phyloP scores from a whole-genome alignment of 2,113 vertebrate species.

The Myotis brandtii region DNA sequence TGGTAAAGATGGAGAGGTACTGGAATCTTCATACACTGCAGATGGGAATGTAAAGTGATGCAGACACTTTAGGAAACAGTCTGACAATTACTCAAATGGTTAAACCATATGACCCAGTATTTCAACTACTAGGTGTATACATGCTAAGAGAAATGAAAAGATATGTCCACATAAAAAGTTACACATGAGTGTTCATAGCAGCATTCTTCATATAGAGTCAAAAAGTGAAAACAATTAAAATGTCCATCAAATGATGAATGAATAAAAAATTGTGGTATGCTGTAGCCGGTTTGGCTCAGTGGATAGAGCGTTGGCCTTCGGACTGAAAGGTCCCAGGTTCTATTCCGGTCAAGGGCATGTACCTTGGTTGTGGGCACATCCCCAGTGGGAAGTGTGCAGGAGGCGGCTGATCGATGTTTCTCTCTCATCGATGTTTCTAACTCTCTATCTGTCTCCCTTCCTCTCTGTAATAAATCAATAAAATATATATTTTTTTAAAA shows the following conservation, averaged over 20 bases:
- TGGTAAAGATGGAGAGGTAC: not conserved
- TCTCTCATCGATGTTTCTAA: too few relatives aligned
- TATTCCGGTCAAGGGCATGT: too few relatives aligned
- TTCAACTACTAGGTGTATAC: not conserved
- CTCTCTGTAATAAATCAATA: too few relatives aligned
- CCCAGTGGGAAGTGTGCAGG: too few relatives aligned
- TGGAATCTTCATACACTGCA: not conserved
- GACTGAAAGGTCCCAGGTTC: too few relatives aligned
- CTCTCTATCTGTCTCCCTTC: too few relatives aligned
- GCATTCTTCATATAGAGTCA: not conserved
- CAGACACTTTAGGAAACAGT: not conserved
- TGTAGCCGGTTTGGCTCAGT: too few relatives aligned
- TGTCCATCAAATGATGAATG: not conserved
- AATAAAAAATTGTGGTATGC: not conserved
- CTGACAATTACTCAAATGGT: not conserved
- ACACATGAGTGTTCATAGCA: not conserved
- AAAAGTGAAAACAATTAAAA: not conserved
- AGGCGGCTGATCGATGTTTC: too few relatives aligned
- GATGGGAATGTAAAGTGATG: not conserved
- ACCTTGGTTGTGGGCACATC: too few relatives aligned
- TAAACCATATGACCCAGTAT: not conserved
- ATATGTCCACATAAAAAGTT: not conserved
- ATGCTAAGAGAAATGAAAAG: conserved; percentile 12
- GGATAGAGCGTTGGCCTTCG: too few relatives aligned
- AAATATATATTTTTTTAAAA: not conserved